A percentile compares a stretch with the other conserved stretches of the same genome.
These are phyloP conservation scores for Archaeoteleia sp. DNA, from an alignment of 2,888 invertebrate species.

Conservation along the genomic window DNA sequence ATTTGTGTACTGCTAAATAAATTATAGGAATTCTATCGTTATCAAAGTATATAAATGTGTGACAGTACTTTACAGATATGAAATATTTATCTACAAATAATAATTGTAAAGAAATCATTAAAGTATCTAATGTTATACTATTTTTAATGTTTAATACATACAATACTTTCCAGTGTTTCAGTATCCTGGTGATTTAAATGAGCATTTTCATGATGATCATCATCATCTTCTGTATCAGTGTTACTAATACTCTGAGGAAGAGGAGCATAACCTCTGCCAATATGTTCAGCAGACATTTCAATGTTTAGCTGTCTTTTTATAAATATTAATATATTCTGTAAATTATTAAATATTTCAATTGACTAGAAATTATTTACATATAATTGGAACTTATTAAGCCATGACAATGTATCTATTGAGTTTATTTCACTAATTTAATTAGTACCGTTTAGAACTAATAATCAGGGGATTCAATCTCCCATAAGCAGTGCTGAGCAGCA, in stretches of 20 bases:
- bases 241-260: slow-evolving; percentile 86
- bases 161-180: slow-evolving; percentile 46
- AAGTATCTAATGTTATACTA: no score
- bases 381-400: neutral
- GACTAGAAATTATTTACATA: neutral
- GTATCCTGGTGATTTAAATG: slow-evolving; percentile 44
- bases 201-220: slow-evolving; percentile 59
- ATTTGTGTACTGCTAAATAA: no score
- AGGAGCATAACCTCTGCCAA: slow-evolving; percentile 79
- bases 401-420: neutral
- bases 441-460: slow-evolving; percentile 9
- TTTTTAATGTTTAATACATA: slow-evolving; percentile 4
- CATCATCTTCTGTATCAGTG: slow-evolving; percentile 86
- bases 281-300: slow-evolving; percentile 65
- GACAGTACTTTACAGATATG: no score
- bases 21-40: no score
- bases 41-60: no score
- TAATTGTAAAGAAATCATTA: no score
- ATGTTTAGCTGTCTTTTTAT: slow-evolving; percentile 5
- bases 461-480: no score
- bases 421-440: slow-evolving; percentile 16
- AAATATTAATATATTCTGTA: slow-evolving; percentile 16
- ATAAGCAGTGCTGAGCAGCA: no score
- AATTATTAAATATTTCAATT: neutral
- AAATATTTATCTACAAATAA: no score